Percentiles rank a stretch among this genome's conserved stretches.
phyloP scores from a whole-genome alignment of 2,113 vertebrate species.

The Jacana jacana region DNA sequence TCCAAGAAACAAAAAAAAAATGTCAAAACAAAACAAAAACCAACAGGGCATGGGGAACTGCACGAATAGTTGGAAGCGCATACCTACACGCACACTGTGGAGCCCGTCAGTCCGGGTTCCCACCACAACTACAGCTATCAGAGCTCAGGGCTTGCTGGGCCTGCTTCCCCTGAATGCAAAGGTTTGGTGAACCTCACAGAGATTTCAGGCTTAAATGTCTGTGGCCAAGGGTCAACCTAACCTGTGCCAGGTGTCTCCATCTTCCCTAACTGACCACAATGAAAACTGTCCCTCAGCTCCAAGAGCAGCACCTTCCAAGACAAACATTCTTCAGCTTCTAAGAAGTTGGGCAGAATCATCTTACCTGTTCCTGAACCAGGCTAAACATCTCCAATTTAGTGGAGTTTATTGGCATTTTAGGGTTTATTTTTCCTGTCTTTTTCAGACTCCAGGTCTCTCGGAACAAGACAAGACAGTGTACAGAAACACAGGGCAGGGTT shows the following conservation, averaged over 20 bases:
- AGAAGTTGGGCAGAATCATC: neutral
- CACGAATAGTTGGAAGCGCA: neutral
- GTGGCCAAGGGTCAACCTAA: neutral
- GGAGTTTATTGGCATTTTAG: neutral
- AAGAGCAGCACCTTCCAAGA: neutral
- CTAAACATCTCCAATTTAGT: neutral
- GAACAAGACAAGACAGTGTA: slow-evolving; percentile 51
- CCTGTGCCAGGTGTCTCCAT: neutral
- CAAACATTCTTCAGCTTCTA: neutral
- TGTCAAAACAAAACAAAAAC: neutral
- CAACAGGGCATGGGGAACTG: neutral
- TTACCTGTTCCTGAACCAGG: neutral
- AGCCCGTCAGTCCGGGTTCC: neutral
- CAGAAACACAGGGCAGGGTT: slow-evolving; percentile 55
- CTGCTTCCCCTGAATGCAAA: neutral
- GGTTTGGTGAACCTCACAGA: neutral
- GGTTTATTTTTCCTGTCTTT: neutral
- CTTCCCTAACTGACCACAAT: neutral
- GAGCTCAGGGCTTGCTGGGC: neutral
- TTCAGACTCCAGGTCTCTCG: neutral
- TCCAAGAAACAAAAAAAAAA: neutral
- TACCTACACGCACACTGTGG: neutral
- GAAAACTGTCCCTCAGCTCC: neutral
- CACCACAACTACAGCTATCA: neutral
- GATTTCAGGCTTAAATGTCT: neutral